Base-by-base conservation (phyloP, 2,113 vertebrate genomes). In the Orthonyx spaldingii region DNA sequence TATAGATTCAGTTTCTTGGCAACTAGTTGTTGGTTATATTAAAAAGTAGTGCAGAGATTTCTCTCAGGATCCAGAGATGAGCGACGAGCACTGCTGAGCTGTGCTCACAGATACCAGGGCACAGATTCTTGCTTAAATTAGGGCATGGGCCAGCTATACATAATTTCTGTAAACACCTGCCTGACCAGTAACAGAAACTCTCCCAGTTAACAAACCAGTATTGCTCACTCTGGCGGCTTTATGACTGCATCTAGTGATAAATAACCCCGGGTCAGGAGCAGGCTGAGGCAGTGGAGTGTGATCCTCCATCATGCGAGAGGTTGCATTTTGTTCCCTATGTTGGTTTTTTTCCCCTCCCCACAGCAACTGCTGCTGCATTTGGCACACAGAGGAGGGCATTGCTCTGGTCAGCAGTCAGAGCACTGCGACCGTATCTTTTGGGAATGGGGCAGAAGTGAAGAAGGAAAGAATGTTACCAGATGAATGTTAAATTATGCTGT, bases 321-420 rank as follows among this genome's bases (percentile, higher is more conserved):
- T 11, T 56, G 32, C 42, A 7, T 10, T 3, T 53, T 66, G 26
- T 53, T 89, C 60, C 13, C 17, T 32, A 0, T 32, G 1, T 0
- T 9, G 12, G 16, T 4, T 7, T 33, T 33, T 42, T 69, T 15
- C 23, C 30, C 3, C 12, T 74, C 20, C 42, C 23, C 35, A 3
- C 47, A 37, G 35, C 52, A 53, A 9, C 77, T 50, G 27, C 30
- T n/a, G 0, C 15, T 49, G 32, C n/a, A 13, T 56, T 60, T 77
- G 61, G 70, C 49, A 59, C 39, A 26, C 17, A 15, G 44, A 64
- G 89, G 16, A 39, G 26, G 35, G 24, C 60, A 15, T 74, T 1
- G 0, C n/a, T 55, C 21, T 0, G 0, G 6, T 61, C 47, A 46
- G 69, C 57, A 49, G 14, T 17, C 57, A 41, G 41, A 53, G 59